Evolutionary conservation across 1,140 invertebrate species (phyloP), one percentile per base, ranked within the genome.

Genomic region (Diabrotica virgifera): DNA sequence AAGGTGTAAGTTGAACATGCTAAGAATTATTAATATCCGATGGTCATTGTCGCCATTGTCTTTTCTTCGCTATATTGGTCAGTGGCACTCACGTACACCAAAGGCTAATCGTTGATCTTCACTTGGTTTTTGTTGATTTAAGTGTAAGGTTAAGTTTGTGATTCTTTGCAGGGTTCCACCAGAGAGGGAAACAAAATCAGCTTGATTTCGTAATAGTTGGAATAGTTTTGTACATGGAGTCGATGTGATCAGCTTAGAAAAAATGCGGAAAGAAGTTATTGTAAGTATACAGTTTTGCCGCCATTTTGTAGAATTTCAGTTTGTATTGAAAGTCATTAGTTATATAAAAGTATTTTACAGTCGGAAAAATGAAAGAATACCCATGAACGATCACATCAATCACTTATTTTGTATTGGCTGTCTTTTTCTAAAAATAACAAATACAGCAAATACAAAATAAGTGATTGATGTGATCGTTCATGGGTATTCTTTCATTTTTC

Each of bases 61-160:
- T 57, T 64, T 62, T 36, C 24, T 24, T 63, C 35, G 51, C 65
- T 67, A 74, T 72, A 67, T 73, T 74, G 73, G 73, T 74, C 71
- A 74, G 70, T 74, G 68, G 71, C 69, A 72, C 73, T 71, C 73
- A 74, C 73, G 73, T 74, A 61, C 62, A 46, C 8, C 40, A 46
- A 46, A 46, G 40, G 40, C 55, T 64, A 53, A 64, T 64, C 54
- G 5, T 59, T 64, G 58, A 64, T 64, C 54, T 38, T 55, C 63
- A 58, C 14, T 35, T 9, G n/a, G 6, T 63, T n/a, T 50, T 63
- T 53, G 36, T 54, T 13, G 46, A 51, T 51, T 51, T 10, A 54
- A 54, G 7, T 54, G 8, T 46, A 6, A 46, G 40, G 40, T 46
- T 46, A n/a, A 46, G n/a, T n/a, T 46, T 46, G 5, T 46, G 40